These are phyloP conservation scores for Ophiodon elongatus DNA, from an alignment of 2,113 vertebrate species.

Conservation along the genomic window DNA sequence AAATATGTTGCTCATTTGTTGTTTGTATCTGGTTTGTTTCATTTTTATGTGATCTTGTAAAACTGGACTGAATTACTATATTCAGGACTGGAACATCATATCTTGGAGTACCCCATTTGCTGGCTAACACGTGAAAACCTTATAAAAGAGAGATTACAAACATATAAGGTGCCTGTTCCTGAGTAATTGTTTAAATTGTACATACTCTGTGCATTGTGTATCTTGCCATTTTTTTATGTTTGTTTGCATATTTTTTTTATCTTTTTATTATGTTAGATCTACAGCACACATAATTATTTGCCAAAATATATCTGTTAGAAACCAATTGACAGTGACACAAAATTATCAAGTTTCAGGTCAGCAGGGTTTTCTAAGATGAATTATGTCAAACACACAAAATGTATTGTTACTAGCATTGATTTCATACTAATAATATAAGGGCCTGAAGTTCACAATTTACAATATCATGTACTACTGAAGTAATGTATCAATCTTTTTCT, in stretches of 20 bases:
- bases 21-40: conserved; percentile 70
- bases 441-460: conserved; percentile 40
- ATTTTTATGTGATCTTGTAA: conserved; percentile 87
- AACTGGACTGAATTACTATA: conserved; percentile 88
- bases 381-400: conserved; percentile 31
- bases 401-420: conserved; percentile 18
- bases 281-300: conserved; percentile 49
- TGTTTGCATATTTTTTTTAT: conserved; percentile 51
- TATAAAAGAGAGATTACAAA: conserved; percentile 73
- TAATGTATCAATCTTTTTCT: conserved; percentile 52
- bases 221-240: conserved; percentile 50
- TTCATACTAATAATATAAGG: conserved; percentile 34
- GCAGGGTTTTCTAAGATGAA: conserved; percentile 16
- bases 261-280: conserved; percentile 56
- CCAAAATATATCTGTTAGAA: conserved; percentile 61
- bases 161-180: conserved; percentile 81
- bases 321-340: conserved; percentile 35
- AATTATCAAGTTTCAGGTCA: conserved; percentile 47
- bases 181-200: conserved; percentile 60
- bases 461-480: conserved; percentile 13
- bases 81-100: conserved; percentile 76
- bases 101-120: conserved; percentile 92
- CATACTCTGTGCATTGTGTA: conserved; percentile 56
- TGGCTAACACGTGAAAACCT: conserved; percentile 85
- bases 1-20: conserved; percentile 46